A percentile compares a stretch with the other conserved stretches of the same genome.
These are phyloP conservation scores for Agonopterix subpropinquella DNA, from an alignment of 2,888 invertebrate genomes.

Conservation along the genomic window DNA sequence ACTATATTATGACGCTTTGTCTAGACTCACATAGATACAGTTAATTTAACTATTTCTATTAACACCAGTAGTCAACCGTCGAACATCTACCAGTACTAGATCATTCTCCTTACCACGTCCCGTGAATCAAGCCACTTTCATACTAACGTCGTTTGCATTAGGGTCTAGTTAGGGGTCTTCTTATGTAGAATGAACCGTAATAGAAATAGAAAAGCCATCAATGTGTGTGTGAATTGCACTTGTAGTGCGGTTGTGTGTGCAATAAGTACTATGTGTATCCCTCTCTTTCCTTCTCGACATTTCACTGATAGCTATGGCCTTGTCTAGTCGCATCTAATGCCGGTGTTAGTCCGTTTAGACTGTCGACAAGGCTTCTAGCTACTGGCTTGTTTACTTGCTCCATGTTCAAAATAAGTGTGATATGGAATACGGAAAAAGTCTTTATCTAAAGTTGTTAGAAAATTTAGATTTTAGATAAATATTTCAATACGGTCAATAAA, in stretches of 20 bases:
- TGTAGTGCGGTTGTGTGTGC: conserved; percentile 66
- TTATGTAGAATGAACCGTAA: conserved; percentile 14
- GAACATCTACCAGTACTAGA: conserved; percentile 26
- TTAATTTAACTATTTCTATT: conserved; percentile 37
- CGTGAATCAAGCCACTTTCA: neutral
- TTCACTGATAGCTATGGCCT: conserved; percentile 75
- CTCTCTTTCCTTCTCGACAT: conserved; percentile 74
- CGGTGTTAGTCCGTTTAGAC: conserved; percentile 66
- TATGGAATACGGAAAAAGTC: no score
- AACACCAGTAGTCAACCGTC: conserved; percentile 51
- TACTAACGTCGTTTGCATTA: neutral
- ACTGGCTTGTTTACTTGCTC: conserved; percentile 30
- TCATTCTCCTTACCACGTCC: no score
- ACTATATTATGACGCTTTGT: no score
- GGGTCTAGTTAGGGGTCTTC: neutral
- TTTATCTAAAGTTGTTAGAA: no score
- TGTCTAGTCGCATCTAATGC: conserved; percentile 76
- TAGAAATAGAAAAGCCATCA: conserved; percentile 66
- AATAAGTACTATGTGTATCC: conserved; percentile 69
- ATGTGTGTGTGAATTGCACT: conserved; percentile 66
- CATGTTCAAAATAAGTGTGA: neutral
- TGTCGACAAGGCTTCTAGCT: conserved; percentile 29
- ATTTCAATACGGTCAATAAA: neutral
- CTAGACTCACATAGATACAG: conserved; percentile 9
- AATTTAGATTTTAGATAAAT: neutral